A percentile compares a stretch with the other conserved stretches of the same genome.
phyloP scores from a whole-genome alignment of 2,888 invertebrate genomes.

The Dysmachus trigonus region DNA sequence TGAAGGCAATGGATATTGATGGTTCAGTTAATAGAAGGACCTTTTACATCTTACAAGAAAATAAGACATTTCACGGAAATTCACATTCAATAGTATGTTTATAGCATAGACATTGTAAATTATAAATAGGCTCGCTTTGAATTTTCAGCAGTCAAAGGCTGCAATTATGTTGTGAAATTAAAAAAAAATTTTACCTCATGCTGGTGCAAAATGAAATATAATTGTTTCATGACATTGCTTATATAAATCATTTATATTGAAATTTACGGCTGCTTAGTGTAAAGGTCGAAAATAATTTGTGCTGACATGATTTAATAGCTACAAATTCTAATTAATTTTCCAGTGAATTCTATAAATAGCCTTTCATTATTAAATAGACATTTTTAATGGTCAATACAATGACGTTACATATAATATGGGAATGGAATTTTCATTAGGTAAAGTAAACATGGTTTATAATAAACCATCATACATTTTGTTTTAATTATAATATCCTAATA shows the following conservation, averaged over 20 bases:
- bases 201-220: not conserved
- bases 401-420: not conserved
- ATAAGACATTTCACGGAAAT: not conserved
- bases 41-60: not conserved
- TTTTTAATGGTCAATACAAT: not conserved
- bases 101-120: too few relatives aligned
- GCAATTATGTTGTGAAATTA: not conserved
- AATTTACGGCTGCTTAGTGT: not conserved
- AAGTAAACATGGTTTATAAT: not conserved
- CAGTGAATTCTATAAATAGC: not conserved
- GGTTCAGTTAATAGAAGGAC: not conserved
- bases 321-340: not conserved
- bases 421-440: not conserved
- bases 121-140: not conserved
- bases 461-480: not conserved
- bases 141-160: not conserved
- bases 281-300: not conserved
- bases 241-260: not conserved
- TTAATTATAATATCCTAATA: not conserved
- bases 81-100: not conserved
- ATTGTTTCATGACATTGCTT: not conserved
- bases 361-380: not conserved
- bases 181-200: not conserved
- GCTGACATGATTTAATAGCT: not conserved
- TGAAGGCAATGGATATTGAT: not conserved